Conservation (phyloP, 2,797 vertebrate genomes). For the Melanotaenia nigrans region DNA sequence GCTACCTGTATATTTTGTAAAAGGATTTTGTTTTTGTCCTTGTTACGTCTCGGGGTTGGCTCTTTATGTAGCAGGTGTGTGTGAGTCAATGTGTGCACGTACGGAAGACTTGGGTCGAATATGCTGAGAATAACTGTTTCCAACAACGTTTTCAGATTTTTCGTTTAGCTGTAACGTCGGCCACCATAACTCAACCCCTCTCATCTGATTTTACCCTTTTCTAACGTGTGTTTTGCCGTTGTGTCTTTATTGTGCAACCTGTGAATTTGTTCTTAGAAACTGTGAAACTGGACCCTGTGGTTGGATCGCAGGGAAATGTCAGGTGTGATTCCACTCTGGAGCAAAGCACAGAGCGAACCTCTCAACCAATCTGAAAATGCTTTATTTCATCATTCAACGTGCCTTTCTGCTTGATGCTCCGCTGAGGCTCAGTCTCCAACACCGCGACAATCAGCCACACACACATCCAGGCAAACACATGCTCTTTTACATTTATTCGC, state of each 20-base stretch:
- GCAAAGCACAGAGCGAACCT: slow-evolving; percentile 34
- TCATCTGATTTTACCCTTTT: slow-evolving; percentile 13
- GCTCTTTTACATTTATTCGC: background rate
- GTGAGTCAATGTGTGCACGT: slow-evolving; percentile 25
- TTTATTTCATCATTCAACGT: slow-evolving; percentile 47
- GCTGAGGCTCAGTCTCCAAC: slow-evolving; percentile 24
- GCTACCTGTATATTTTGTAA: slow-evolving; percentile 66
- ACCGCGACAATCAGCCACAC: slow-evolving; percentile 50
- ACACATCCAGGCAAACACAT: slow-evolving; percentile 3
- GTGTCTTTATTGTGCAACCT: slow-evolving; percentile 19
- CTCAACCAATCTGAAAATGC: slow-evolving; percentile 25
- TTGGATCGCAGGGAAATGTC: slow-evolving; percentile 33
- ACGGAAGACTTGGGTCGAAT: slow-evolving; percentile 28
- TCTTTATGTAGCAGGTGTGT: slow-evolving; percentile 61
- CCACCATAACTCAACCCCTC: background rate
- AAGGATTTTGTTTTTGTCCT: slow-evolving; percentile 38
- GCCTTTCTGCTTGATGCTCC: slow-evolving; percentile 60
- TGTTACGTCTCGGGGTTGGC: slow-evolving; percentile 35
- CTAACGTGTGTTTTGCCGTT: slow-evolving; percentile 1
- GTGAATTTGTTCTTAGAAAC: slow-evolving; percentile 22
- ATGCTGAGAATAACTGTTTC: background rate
- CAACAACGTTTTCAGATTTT: background rate
- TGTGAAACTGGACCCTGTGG: slow-evolving; percentile 61
- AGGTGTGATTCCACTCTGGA: slow-evolving; percentile 26
- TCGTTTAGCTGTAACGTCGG: background rate